Evolutionary conservation across 2,888 invertebrate genomes (phyloP).

Genomic region (Hydroisotoma schaefferi): DNA sequence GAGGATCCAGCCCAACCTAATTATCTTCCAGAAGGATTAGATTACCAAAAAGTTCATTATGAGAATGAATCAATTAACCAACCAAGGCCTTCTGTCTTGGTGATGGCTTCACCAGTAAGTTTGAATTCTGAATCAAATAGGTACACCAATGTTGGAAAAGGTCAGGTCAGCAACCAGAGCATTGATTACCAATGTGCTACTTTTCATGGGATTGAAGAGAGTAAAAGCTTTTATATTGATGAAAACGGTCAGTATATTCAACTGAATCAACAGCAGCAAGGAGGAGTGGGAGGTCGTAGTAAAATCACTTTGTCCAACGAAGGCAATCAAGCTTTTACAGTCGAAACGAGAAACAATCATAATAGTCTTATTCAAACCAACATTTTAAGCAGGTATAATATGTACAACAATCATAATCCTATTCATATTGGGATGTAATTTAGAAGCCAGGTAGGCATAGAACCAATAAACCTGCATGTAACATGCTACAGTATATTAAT

Average conservation of each 20-base stretch:
- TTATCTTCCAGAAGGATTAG: neutral
- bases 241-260: neutral
- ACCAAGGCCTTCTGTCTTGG: slow-evolving; percentile 47
- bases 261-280: too few relatives aligned
- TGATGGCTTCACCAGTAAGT: slow-evolving; percentile 43
- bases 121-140: neutral
- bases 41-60: neutral
- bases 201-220: slow-evolving; percentile 17
- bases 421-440: too few relatives aligned
- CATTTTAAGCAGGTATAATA: too few relatives aligned
- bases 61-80: slow-evolving; percentile 1
- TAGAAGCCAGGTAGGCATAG: too few relatives aligned
- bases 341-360: slow-evolving; percentile 9
- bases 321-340: slow-evolving; percentile 16
- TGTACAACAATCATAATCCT: slow-evolving; percentile 6
- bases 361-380: slow-evolving; percentile 4
- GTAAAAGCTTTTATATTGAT: slow-evolving; percentile 6
- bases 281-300: slow-evolving; percentile 18
- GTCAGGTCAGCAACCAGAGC: neutral
- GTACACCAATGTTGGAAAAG: neutral
- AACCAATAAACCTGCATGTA: too few relatives aligned
- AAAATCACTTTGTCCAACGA: slow-evolving; percentile 14
- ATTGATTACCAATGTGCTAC: slow-evolving; percentile 19
- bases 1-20: neutral
- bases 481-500: too few relatives aligned